A percentile compares a stretch with the other conserved stretches of the same genome.
Conservation (phyloP, 2,113 vertebrate genomes). For the Nestor notabilis region DNA sequence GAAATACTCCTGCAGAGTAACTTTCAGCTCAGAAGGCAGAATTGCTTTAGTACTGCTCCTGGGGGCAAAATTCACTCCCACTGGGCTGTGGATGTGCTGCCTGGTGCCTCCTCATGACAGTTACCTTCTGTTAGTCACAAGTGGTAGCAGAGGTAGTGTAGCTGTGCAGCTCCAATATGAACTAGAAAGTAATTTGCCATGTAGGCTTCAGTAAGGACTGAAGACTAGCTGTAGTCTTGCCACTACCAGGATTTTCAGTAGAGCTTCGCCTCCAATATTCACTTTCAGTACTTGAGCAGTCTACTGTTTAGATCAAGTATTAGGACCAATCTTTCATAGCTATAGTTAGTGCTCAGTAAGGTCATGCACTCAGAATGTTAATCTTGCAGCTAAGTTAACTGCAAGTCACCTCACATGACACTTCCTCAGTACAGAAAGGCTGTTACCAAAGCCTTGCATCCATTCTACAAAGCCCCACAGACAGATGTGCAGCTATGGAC, state of each 20-base stretch:
- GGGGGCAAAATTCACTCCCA: neutral
- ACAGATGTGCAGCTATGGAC: fast-evolving
- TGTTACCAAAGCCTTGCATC: neutral
- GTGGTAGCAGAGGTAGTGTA: fast-evolving
- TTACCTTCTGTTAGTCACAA: neutral
- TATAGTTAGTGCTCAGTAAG: neutral
- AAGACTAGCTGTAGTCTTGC: neutral
- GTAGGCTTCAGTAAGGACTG: neutral
- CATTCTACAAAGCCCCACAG: neutral
- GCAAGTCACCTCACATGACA: neutral
- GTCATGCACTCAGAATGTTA: neutral
- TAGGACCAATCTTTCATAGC: neutral
- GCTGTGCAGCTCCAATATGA: neutral
- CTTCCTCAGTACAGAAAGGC: neutral
- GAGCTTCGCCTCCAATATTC: neutral
- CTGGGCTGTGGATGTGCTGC: neutral
- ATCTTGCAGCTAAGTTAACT: neutral
- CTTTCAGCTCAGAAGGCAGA: neutral
- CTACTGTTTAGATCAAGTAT: neutral
- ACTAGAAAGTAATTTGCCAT: neutral
- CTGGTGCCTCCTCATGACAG: neutral
- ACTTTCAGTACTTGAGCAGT: neutral
- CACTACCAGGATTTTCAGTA: neutral
- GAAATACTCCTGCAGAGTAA: neutral
- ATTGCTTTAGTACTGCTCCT: neutral